Evolutionary conservation across 2,113 vertebrate genomes (phyloP).

Genomic region (Alethe diademata): DNA sequence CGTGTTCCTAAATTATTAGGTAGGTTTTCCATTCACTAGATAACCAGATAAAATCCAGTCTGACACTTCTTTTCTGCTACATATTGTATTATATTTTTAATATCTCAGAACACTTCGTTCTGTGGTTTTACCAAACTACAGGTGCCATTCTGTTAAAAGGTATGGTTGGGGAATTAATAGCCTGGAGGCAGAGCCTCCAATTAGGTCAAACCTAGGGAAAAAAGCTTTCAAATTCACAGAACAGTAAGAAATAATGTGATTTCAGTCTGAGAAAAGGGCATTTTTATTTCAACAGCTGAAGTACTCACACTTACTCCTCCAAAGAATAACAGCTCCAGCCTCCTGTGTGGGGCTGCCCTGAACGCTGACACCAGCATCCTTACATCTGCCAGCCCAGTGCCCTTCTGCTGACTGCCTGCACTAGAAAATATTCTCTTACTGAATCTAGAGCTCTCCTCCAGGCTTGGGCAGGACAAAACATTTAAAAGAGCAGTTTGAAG

Average conservation of each 20-base stretch:
- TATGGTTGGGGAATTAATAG: neutral
- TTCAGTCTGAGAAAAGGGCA: neutral
- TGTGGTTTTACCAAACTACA: neutral
- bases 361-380: neutral
- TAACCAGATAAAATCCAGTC: neutral
- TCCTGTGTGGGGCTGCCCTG: neutral
- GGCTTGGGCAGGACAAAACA: neutral
- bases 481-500: neutral
- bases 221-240: neutral
- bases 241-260: neutral
- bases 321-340: neutral
- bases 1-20: neutral
- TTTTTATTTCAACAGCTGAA: neutral
- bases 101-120: neutral
- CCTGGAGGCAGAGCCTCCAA: conserved; percentile 15
- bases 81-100: neutral
- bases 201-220: conserved; percentile 20
- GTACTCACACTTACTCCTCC: neutral
- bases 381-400: neutral
- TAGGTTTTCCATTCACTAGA: neutral
- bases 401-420: neutral
- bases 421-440: neutral
- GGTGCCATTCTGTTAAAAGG: neutral
- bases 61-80: neutral
- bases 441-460: neutral